A percentile compares a stretch with the other conserved stretches of the same genome.
Evolutionary conservation across 2,113 vertebrate genomes (phyloP).

Genomic region (Sander lucioperca): DNA sequence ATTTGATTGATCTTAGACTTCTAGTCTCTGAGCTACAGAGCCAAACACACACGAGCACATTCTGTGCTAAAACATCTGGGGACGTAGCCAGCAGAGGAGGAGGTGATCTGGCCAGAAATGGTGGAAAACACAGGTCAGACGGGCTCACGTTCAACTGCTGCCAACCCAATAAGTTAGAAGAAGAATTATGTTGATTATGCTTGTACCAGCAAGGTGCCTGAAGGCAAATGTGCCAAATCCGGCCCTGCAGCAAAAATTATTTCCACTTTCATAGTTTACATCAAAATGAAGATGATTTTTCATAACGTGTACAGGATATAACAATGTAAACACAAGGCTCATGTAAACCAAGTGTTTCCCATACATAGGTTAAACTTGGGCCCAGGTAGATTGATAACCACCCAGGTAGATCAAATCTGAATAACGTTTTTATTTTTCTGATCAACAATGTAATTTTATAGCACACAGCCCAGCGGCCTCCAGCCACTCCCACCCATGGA

Average conservation of each 20-base stretch:
- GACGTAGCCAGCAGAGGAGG: conserved; percentile 2
- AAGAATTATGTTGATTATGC: not conserved
- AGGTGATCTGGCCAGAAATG: conserved; percentile 16
- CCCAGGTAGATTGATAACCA: too few relatives aligned
- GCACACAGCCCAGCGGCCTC: too few relatives aligned
- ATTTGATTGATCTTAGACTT: conserved; percentile 23
- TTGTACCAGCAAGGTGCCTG: not conserved
- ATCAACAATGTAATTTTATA: too few relatives aligned
- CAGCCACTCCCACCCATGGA: too few relatives aligned
- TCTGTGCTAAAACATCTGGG: conserved; percentile 32
- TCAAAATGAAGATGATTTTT: not conserved
- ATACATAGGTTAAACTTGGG: too few relatives aligned
- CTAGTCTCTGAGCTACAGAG: conserved; percentile 17
- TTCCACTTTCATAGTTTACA: not conserved
- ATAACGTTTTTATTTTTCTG: too few relatives aligned
- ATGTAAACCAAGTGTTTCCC: not conserved
- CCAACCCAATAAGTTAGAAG: not conserved
- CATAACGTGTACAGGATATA: not conserved
- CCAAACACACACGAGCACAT: conserved; percentile 20
- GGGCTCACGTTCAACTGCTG: conserved; percentile 8
- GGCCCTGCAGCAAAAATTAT: not conserved
- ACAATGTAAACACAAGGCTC: not conserved
- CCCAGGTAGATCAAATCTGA: too few relatives aligned
- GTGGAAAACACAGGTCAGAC: conserved; percentile 31
- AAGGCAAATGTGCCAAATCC: not conserved